These are phyloP conservation scores for Parnassius apollo DNA, from an alignment of 2,888 invertebrate genomes.

Conservation along the genomic window DNA sequence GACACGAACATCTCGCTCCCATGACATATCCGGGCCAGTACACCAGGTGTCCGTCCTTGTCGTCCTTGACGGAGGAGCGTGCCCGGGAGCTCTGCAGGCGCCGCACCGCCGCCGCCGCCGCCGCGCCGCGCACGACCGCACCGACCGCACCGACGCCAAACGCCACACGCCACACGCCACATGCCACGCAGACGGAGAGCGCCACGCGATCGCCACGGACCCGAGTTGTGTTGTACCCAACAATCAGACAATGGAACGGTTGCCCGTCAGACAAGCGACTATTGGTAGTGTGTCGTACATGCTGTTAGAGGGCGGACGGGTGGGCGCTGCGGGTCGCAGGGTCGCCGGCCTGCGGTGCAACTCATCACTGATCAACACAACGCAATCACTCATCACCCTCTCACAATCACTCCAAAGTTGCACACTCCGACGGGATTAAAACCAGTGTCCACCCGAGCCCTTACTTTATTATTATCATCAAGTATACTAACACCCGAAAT, in stretches of 20 bases:
- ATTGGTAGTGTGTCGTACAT: slow-evolving; percentile 79
- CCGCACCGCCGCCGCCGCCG: slow-evolving; percentile 31
- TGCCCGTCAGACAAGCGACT: slow-evolving; percentile 83
- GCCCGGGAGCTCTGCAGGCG: slow-evolving; percentile 88
- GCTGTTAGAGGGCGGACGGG: slow-evolving; percentile 77
- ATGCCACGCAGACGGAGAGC: slow-evolving; percentile 73
- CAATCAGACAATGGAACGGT: slow-evolving; percentile 83
- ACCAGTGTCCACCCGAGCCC: slow-evolving; percentile 73
- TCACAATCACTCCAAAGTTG: slow-evolving; percentile 42
- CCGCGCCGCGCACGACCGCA: slow-evolving; percentile 37
- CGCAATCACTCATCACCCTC: slow-evolving; percentile 16
- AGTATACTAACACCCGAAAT: slow-evolving; percentile 52
- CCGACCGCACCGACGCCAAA: slow-evolving; percentile 40
- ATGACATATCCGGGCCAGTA: slow-evolving; percentile 99
- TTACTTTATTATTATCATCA: slow-evolving; percentile 27
- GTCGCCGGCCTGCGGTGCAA: slow-evolving; percentile 42
- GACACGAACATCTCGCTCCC: slow-evolving; percentile 99
- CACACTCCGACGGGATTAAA: slow-evolving; percentile 43
- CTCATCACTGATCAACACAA: slow-evolving; percentile 27
- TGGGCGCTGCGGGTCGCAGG: slow-evolving; percentile 51
- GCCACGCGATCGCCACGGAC: slow-evolving; percentile 79
- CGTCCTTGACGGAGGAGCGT: slow-evolving; percentile 97
- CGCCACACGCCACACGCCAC: slow-evolving; percentile 44
- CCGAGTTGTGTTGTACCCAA: slow-evolving; percentile 82
- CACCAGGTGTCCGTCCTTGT: slow-evolving; percentile 99